phyloP scores from a whole-genome alignment of 2,888 invertebrate genomes.

The Cephus pygmeus region DNA sequence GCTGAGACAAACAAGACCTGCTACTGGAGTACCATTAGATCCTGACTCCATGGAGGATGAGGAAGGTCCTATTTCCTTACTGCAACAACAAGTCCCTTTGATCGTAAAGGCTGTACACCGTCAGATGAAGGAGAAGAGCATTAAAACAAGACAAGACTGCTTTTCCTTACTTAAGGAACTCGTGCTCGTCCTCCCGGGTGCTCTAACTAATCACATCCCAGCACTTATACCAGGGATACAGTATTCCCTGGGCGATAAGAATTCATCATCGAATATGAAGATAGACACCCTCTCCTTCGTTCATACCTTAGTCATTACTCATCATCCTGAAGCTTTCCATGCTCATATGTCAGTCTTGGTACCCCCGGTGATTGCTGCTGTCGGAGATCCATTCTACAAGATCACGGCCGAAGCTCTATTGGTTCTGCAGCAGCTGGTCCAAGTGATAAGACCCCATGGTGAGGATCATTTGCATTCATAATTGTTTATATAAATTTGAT shows the following conservation, averaged over 20 bases:
- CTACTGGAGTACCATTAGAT: conserved; percentile 73
- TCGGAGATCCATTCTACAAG: conserved; percentile 97
- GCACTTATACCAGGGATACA: conserved; percentile 89
- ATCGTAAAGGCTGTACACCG: conserved; percentile 92
- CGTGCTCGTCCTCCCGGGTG: conserved; percentile 88
- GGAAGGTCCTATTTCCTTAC: conserved; percentile 74
- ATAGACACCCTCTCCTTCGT: conserved; percentile 96
- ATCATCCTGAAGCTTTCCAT: conserved; percentile 83
- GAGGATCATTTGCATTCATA: conserved; percentile 23
- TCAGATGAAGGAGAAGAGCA: conserved; percentile 85
- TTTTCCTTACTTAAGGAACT: conserved; percentile 91
- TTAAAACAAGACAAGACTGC: conserved; percentile 92
- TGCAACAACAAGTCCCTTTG: conserved; percentile 75
- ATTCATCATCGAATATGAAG: conserved; percentile 96
- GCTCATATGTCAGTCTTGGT: conserved; percentile 82
- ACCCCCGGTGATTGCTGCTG: conserved; percentile 88
- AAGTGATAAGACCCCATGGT: conserved; percentile 90
- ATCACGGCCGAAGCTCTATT: conserved; percentile 96
- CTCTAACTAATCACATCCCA: conserved; percentile 85
- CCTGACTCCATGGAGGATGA: conserved; percentile 79
- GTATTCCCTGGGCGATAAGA: conserved; percentile 90
- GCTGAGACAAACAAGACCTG: conserved; percentile 87
- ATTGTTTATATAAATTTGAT: background rate
- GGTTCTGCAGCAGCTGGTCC: conserved; percentile 93
- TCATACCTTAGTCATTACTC: conserved; percentile 83